Evolutionary conservation across 2,113 vertebrate species (phyloP).

Genomic region (Zosterops borbonicus): DNA sequence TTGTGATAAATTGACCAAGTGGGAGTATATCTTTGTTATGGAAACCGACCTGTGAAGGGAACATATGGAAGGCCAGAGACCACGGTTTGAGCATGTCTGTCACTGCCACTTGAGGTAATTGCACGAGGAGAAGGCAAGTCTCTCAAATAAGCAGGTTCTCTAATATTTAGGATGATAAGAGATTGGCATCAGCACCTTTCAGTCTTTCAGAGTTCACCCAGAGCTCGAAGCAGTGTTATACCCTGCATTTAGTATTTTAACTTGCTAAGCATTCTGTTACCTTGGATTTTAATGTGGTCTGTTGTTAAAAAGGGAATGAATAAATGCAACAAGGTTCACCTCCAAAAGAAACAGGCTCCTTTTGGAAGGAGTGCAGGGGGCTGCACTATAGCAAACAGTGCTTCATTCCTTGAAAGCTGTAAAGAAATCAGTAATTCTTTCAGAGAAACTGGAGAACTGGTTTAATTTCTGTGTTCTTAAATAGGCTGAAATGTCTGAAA

Average conservation of each 20-base stretch:
- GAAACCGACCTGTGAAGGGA: not conserved
- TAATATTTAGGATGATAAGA: not conserved
- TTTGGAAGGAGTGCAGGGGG: not conserved
- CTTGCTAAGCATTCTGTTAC: not conserved
- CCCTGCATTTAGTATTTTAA: not conserved
- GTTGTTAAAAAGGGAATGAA: not conserved
- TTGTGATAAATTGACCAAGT: constrained; percentile 29
- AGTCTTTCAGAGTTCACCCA: not conserved
- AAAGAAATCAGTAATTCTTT: not conserved
- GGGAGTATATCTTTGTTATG: constrained; percentile 23
- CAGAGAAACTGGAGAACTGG: not conserved
- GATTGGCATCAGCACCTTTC: not conserved
- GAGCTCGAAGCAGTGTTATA: not conserved
- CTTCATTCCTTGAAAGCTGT: not conserved
- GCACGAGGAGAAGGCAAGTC: not conserved
- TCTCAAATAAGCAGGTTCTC: not conserved
- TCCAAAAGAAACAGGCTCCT: not conserved
- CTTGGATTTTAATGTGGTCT: not conserved
- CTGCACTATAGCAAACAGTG: not conserved
- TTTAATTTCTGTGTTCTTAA: not conserved
- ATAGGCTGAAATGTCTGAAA: not conserved
- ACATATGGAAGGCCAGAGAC: constrained; percentile 3
- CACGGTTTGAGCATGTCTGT: not conserved
- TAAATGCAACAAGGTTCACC: not conserved
- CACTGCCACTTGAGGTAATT: not conserved